Base-by-base conservation (phyloP, 2,888 invertebrate species). In the Zygaena filipendulae region DNA sequence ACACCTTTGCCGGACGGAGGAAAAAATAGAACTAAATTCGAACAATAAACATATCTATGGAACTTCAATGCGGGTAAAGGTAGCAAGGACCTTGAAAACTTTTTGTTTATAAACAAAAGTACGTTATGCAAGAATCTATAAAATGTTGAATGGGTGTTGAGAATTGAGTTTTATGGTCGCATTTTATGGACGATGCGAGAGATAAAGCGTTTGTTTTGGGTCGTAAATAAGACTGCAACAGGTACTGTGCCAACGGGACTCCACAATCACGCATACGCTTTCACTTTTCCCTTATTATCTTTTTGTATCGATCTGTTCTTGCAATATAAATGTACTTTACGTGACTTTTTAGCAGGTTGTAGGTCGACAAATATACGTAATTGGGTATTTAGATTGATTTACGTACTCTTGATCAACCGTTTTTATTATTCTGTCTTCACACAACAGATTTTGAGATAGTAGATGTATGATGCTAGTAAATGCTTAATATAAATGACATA, bases 211-310 rank as follows among this genome's bases (percentile, higher is more conserved):
- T 72, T 79, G 79, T 79, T 79, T 74, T 74, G 72, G 77, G 63
- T 74, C 79, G 69, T 77, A 79, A 79, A 79, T 79, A 75, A 72
- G 68, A 59, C 70, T 67, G 77, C 79, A 79, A 79, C 79, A 77
- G 79, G 79, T 79, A 79, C 57, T 46, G 52, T 64, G 69, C 61
- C 60, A 70, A 64, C 70, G 67, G 70, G 69, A 68, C 60, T 68
- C 62, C 55, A 59, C 62, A 64, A 64, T 70, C 70, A 72, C 68
- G 71, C 58, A 60, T 60, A 56, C 56, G 63, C 75, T 75, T 68
- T 77, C 75, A 59, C 69, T 75, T 71, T 74, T n/a, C n/a, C 59
- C 50, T 57, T 55, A 59, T 67, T 70, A 70, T 70, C 70, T 60
- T 61, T 54, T 52, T 52, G 55, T 54, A 69, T 61, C 56, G 16